Percentiles rank a stretch among this genome's conserved stretches.
Conservation (phyloP, 2,888 invertebrate genomes). For the Hirtodrosophila trivittata region DNA sequence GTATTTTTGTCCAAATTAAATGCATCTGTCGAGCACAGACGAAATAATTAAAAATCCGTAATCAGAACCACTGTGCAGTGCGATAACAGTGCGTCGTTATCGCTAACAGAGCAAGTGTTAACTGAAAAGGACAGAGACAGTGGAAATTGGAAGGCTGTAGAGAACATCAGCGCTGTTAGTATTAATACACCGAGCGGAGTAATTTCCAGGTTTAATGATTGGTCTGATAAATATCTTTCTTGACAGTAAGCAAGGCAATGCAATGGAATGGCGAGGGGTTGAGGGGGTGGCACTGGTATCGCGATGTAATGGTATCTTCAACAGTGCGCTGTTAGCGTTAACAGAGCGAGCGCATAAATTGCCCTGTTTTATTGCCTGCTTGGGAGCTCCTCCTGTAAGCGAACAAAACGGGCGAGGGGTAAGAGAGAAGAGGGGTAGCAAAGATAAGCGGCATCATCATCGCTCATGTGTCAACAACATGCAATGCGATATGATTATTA, state of each 20-base stretch:
- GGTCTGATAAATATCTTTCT: too few species aligned
- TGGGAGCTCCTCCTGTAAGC: constrained; percentile 11
- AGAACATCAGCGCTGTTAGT: too few species aligned
- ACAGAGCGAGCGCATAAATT: constrained; percentile 37
- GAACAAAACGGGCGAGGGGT: constrained; percentile 9
- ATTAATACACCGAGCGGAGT: too few species aligned
- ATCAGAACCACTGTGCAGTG: constrained; percentile 33
- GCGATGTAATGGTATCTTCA: too few species aligned
- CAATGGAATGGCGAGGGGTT: too few species aligned
- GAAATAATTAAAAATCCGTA: constrained; percentile 58
- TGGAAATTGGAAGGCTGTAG: too few species aligned
- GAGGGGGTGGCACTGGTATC: too few species aligned
- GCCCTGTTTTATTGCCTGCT: constrained; percentile 33
- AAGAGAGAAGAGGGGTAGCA: constrained; percentile 16
- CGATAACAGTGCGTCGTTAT: constrained; percentile 22
- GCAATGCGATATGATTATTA: constrained; percentile 78
- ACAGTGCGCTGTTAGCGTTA: constrained; percentile 13
- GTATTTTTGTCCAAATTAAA: constrained; percentile 57
- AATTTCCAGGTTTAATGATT: too few species aligned
- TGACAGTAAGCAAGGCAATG: too few species aligned
- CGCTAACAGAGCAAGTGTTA: constrained; percentile 26
- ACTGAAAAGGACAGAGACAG: too few species aligned
- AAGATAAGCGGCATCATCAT: constrained; percentile 69
- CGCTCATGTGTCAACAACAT: constrained; percentile 78
- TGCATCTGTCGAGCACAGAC: constrained; percentile 49